Conservation (phyloP, 2,113 vertebrate species). For the Calyptomena viridis region DNA sequence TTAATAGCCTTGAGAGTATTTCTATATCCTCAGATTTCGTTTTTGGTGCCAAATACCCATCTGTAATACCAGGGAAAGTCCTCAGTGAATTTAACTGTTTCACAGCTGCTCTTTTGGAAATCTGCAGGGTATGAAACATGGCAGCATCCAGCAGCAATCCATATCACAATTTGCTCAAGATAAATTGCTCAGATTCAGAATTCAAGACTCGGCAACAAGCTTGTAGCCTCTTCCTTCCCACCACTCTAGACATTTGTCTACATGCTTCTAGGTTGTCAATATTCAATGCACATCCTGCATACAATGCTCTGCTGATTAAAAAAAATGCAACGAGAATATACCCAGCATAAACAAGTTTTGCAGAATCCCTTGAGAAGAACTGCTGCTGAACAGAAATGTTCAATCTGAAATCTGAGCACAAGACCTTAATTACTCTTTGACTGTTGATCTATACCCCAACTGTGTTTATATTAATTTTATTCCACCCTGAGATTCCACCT, state of each 20-base stretch:
- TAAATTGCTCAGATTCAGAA: neutral
- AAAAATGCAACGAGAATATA: neutral
- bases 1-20: neutral
- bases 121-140: neutral
- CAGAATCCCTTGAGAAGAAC: neutral
- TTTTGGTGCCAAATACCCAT: neutral
- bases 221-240: neutral
- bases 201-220: neutral
- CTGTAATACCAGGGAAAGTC: neutral
- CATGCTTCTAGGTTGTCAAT: neutral
- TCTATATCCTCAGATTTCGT: neutral
- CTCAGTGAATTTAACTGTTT: neutral
- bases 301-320: neutral
- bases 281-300: neutral
- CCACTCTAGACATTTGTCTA: neutral
- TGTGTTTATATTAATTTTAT: neutral
- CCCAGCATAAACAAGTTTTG: neutral
- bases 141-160: neutral
- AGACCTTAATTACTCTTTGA: neutral
- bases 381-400: neutral
- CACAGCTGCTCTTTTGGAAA: conserved; percentile 6
- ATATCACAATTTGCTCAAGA: neutral
- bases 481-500: neutral
- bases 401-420: neutral
- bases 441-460: neutral